Conservation (phyloP, 2,888 invertebrate species). For the Synergus umbraculus region DNA sequence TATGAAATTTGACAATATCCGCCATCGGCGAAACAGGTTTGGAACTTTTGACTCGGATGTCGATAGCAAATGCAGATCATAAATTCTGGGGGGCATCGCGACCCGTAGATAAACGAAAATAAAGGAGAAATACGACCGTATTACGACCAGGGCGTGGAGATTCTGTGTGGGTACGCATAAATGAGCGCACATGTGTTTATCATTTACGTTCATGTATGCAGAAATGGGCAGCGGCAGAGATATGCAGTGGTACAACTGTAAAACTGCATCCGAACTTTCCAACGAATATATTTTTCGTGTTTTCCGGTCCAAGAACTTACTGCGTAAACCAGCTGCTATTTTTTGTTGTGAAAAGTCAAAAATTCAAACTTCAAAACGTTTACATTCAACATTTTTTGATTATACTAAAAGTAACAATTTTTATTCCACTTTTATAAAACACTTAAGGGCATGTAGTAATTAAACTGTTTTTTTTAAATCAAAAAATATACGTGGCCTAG, state of each 20-base stretch:
- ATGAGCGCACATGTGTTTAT: slow-evolving; percentile 38
- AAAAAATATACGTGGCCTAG: too few relatives aligned
- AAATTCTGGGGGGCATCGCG: slow-evolving; percentile 57
- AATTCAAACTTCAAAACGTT: neutral
- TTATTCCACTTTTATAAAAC: too few relatives aligned
- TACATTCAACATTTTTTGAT: neutral
- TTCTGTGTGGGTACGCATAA: slow-evolving; percentile 20
- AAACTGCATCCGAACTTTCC: slow-evolving; percentile 36
- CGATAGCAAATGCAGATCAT: slow-evolving; percentile 63
- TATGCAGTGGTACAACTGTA: slow-evolving; percentile 30
- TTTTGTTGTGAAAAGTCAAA: neutral
- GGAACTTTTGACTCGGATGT: slow-evolving; percentile 61
- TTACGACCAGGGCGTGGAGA: slow-evolving; percentile 44
- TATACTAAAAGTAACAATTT: neutral
- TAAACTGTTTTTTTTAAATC: too few relatives aligned
- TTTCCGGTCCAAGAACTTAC: slow-evolving; percentile 14
- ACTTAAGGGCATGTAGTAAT: too few relatives aligned
- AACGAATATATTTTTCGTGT: slow-evolving; percentile 39
- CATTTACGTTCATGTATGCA: slow-evolving; percentile 35
- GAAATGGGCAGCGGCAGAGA: slow-evolving; percentile 30
- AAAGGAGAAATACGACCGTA: slow-evolving; percentile 59
- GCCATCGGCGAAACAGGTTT: slow-evolving; percentile 52
- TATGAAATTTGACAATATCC: slow-evolving; percentile 50
- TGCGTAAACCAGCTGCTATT: slow-evolving; percentile 12
- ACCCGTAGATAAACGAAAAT: slow-evolving; percentile 61